Evolutionary conservation across 2,888 invertebrate genomes (phyloP), one percentile per base, ranked within the genome.

Genomic region (Pantelozetes paolii): DNA sequence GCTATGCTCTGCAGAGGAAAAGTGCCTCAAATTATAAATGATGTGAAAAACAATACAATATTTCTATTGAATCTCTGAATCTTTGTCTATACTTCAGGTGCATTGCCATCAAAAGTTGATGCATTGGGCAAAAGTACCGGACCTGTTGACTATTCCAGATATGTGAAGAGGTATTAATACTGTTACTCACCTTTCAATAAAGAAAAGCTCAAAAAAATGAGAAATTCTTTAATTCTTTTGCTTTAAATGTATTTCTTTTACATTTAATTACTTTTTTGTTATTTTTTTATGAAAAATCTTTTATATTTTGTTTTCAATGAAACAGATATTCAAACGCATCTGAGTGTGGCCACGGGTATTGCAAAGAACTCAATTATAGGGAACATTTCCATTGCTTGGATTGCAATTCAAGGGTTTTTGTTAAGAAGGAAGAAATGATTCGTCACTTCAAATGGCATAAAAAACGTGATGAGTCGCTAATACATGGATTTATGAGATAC

Each of bases 401-500:
- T 84, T 92, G 92, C 83, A 87, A 87, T 81, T 85, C 86, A 54
- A 83, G 92, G 80, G 81, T 96, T n/a, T 92, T 98, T 82, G 90
- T 94, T 80, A 96, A 97, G 84, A 96, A 97, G 82, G 98, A 98
- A 83, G 97, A 98, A 82, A 97, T 98, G 90, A 96, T 97, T 78
- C 88, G 97, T 57, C 97, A 98, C 83, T 94, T 95, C 82, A 98
- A 98, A 85, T 97, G 97, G 97, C 97, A 98, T 85, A 95, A 96
- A 85, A 98, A 98, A 84, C 88, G 97, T 1, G 96, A 96, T 81
- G 97, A 98, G 82, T 94, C 94, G 8, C 84, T 98, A 45, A 93
- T 94, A 78, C 92, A 97, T 81, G 97, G 97, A 20, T 94, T 94
- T 84, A 91, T 94, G 82, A 86, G 94, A 73, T 98, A 95, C 83